phyloP scores from a whole-genome alignment of 2,113 vertebrate genomes.

The Rhabdornis inornatus region DNA sequence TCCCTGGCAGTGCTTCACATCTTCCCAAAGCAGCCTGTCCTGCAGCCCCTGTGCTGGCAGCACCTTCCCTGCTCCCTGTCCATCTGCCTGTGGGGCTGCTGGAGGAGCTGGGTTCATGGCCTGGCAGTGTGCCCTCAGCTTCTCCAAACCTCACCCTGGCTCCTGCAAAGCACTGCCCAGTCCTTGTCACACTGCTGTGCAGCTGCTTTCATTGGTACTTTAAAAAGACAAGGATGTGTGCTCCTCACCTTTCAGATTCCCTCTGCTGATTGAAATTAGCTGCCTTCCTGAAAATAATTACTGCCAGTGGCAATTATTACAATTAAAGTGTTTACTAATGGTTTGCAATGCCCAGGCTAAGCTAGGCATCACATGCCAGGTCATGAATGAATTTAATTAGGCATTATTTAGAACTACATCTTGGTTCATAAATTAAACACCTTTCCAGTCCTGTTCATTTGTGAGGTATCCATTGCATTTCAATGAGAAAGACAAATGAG shows the following conservation, averaged over 20 bases:
- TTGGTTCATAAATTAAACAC: slow-evolving; percentile 44
- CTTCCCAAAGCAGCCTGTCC: neutral
- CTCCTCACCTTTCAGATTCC: neutral
- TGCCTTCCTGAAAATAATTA: neutral
- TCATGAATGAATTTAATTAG: slow-evolving; percentile 29
- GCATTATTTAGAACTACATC: neutral
- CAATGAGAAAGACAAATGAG: neutral
- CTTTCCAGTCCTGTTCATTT: slow-evolving; percentile 6
- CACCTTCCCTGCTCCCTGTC: accelerated
- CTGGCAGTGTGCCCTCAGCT: neutral
- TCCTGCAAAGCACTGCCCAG: neutral
- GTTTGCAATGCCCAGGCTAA: neutral
- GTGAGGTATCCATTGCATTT: neutral
- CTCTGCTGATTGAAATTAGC: neutral
- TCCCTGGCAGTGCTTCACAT: accelerated
- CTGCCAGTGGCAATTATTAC: slow-evolving; percentile 15
- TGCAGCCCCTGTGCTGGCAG: neutral
- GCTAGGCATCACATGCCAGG: neutral
- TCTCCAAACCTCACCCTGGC: accelerated
- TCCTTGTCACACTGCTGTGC: neutral
- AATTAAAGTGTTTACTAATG: slow-evolving; percentile 25
- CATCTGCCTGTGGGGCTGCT: neutral
- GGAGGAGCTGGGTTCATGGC: neutral
- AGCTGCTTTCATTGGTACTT: neutral
- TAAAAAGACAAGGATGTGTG: neutral